Base-by-base conservation (phyloP, 2,113 vertebrate species). In the Haemorhous mexicanus region DNA sequence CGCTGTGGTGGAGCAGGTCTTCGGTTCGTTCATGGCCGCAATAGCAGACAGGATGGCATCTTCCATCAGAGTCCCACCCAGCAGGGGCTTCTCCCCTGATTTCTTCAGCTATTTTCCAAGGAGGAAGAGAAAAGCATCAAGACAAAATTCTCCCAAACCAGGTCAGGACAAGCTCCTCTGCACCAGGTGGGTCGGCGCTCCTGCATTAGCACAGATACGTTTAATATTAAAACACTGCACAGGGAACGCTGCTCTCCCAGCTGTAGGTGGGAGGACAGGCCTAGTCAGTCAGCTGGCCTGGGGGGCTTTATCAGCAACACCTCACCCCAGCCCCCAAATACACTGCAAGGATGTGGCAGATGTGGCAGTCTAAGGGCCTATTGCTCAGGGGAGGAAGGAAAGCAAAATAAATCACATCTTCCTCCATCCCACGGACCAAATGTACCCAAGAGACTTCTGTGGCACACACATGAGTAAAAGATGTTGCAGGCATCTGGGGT, bases 11-110 rank as follows among this genome's bases (percentile, higher is more conserved):
- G 99, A 99, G 96, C 99, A 99, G 92, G 99, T 99, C 97, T 99
- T 99, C 82, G 99, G 99, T 96, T 99, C 99, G 1, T 99, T 99
- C 99, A 99, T 99, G 97, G 99, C 99, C 41, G 98, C 99, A 94
- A 99, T 99, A 80, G 99, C 99, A 23, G 99, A 98, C 47, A 99
- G 98, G 97, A 99, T 99, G 78, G 99, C 99, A 3, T 99, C 99
- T 92, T 99, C 99, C 97, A 99, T 96, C 94, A 98, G 94, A 70
- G 98, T 98, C 39, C 99, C 99, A 82, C 98, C 98, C 95, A 99
- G 98, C 90, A 99, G 98, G 81, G 98, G 98, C 95, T 99, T 99
- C 97, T 99, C 99, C 91, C 98, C 98, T 63, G 98, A 98, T 44
- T 98, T 99, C 97, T 99, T 99, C 97, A 99, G 98, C 99, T 99